phyloP scores from a whole-genome alignment of 2,888 invertebrate species.

The Zhengitettix transpicula region DNA sequence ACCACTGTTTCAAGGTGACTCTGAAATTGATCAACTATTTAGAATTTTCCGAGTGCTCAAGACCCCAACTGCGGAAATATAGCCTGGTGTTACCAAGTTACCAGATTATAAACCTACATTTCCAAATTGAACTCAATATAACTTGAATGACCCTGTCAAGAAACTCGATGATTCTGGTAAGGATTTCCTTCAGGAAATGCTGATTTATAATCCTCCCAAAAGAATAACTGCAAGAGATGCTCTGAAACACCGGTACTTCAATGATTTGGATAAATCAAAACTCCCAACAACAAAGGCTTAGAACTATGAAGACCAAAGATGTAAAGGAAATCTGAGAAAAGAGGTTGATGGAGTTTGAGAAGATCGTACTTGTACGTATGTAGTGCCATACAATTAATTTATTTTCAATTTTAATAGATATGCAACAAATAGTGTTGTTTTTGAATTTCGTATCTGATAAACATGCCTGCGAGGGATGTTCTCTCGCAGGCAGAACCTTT shows the following conservation, averaged over 20 bases:
- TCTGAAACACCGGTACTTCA: slow-evolving; percentile 73
- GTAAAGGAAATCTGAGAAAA: no score
- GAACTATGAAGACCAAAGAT: neutral
- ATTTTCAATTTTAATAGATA: no score
- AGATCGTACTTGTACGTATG: no score
- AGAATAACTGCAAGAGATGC: slow-evolving; percentile 74
- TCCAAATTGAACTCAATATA: slow-evolving; percentile 83
- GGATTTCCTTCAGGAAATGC: slow-evolving; percentile 65
- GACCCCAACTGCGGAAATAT: slow-evolving; percentile 87
- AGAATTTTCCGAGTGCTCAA: slow-evolving; percentile 87
- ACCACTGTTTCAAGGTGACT: slow-evolving; percentile 93
- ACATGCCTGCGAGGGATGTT: no score
- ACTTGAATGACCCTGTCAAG: slow-evolving; percentile 53
- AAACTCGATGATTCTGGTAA: slow-evolving; percentile 58
- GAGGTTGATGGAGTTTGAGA: no score
- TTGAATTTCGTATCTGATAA: no score
- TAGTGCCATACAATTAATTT: no score
- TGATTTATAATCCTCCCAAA: slow-evolving; percentile 77
- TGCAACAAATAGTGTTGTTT: no score
- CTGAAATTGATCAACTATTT: slow-evolving; percentile 96
- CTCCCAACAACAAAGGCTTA: neutral
- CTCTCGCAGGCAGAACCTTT: no score
- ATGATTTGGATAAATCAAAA: slow-evolving; percentile 47
- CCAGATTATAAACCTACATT: slow-evolving; percentile 91
- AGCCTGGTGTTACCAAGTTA: slow-evolving; percentile 85